These are phyloP conservation scores for Hydrozoanthus gracilis DNA, from an alignment of 92 coral and sea anemone species.

Conservation along the genomic window DNA sequence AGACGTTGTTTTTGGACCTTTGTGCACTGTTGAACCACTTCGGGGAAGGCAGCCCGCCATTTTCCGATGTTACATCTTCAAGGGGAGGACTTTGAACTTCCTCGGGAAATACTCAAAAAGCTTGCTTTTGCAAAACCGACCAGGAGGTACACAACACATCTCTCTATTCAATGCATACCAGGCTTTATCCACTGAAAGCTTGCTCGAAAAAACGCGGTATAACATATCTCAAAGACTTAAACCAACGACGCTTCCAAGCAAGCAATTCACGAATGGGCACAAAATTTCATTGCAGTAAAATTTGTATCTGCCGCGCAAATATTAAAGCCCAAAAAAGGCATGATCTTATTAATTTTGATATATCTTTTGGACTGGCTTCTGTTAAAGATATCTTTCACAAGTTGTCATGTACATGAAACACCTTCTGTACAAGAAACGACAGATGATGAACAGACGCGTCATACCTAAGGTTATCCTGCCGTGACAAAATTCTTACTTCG, in stretches of 20 bases:
- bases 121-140: background rate
- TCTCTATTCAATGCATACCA: constrained; percentile 3
- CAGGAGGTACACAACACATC: constrained; percentile 4
- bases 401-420: background rate
- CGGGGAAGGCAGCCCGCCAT: constrained; percentile 1
- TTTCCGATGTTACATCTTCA: background rate
- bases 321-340: background rate
- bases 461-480: background rate
- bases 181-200: background rate
- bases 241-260: background rate
- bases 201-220: background rate
- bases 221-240: background rate
- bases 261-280: background rate
- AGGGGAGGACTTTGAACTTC: background rate
- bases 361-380: background rate
- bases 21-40: background rate
- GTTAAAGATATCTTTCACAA: too few relatives aligned
- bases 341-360: background rate
- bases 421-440: background rate
- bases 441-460: background rate
- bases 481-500: too few relatives aligned
- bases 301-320: background rate
- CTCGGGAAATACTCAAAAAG: constrained; percentile 11
- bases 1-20: background rate
- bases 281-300: too few relatives aligned